Evolutionary conservation across 2,888 invertebrate genomes (phyloP), one percentile per base, ranked within the genome.

Genomic region (Drosophila nr. perissopoda): DNA sequence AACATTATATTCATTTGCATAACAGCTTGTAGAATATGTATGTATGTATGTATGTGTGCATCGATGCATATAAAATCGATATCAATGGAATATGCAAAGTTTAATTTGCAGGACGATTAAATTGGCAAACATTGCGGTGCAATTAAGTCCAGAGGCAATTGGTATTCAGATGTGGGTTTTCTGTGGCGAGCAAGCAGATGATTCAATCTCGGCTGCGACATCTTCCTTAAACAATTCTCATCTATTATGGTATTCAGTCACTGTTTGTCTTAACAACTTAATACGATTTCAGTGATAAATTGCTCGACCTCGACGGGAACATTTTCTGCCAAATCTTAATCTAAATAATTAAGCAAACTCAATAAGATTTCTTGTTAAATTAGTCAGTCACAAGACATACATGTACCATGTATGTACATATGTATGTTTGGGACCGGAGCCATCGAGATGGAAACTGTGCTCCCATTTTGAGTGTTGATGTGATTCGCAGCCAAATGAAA

Each of bases 341-440:
- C 79, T 83, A 74, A 87, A 89, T 87, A 84, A 84, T 84, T 87
- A 89, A 87, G 70, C 73, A 87, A 84, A 79, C 82, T 79, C 89
- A 84, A 87, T 87, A 89, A 86, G 87, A 83, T 81, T 70, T 86
- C 70, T 76, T 72, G 68, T 74, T 67, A 61, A 79, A 77, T 74
- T 60, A 79, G 79, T 58, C 70, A 66, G 52, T 52, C 62, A 56
- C 48, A 64, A n/a, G 59, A n/a, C 54, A 46, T 25, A 46, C 25
- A 46, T 46, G 25, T 25, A 7, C 25, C 2, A 46, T 4, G 38
- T 46, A 16, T 29, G 46, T 25, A 53, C 16, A 48, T 38, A 16
- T 27, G 46, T n/a, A 51, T 34, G 57, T 38, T 42, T 48, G 34
- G 18, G 42, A 29, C 21, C 34, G n/a, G 27, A 76, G 34, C 38